Evolutionary conservation across 2,888 invertebrate genomes (phyloP), one percentile per base, ranked within the genome.

Genomic region (Dilophus febrilis): DNA sequence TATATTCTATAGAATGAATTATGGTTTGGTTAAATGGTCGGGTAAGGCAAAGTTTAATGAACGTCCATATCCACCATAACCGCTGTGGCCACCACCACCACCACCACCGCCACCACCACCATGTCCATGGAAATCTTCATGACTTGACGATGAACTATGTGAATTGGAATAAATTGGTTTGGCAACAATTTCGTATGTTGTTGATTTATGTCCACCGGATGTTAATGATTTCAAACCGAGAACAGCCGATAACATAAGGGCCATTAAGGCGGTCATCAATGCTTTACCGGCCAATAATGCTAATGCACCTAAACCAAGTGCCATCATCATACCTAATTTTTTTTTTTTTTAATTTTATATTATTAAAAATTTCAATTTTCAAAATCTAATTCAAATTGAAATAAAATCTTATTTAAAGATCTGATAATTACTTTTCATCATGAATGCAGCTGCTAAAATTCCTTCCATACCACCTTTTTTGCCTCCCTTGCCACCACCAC

Each of bases 201-300:
- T 82, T 10, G 77, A 71, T 52, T 78, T 78, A 45, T 75, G 72
- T 1, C 79, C 77, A 3, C 72, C 69, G 2, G 70, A 59, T 2
- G 78, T 68, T 14, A 84, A 58, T 1, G 77, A 71, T 52, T 84
- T 84, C 41, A 85, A 62, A 1, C 84, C 84, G 41, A 83, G 70
- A 44, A 84, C 74, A 0, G 77, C 78, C 0, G 85, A 81, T 1
- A 86, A 61, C 47, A 84, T 72, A 1, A 86, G 65, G 0, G 86
- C 83, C 71, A 85, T 77, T 41, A 86, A 56, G 2, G 80, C 82
- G 0, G 84, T 80, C 77, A 85, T 79, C 14, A 86, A 56, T 1
- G 86, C 86, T 56, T 86, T 86, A 10, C 85, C 85, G 8, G 85
- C 85, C 29, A 86, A 65, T 37, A 82, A 64, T 0, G 85, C 84